Conservation (phyloP, 1,140 invertebrate species). For the Drosophila novamexicana region DNA sequence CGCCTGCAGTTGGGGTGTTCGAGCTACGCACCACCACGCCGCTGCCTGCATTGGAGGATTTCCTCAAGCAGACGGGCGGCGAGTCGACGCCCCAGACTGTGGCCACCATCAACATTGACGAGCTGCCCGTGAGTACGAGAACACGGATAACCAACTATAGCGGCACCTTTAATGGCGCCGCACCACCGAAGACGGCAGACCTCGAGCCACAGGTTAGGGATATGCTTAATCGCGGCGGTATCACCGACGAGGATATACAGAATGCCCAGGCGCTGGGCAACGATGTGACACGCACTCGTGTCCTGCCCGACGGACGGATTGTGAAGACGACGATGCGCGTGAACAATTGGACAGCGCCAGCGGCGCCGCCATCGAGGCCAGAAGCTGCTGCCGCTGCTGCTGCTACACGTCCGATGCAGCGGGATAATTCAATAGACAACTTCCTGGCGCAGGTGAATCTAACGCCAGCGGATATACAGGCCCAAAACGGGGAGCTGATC, state of each 20-base stretch:
- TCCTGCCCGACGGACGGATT: slow-evolving; percentile 37
- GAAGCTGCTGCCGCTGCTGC: no score
- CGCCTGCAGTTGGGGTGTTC: neutral
- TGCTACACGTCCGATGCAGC: neutral
- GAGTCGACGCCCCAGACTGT: neutral
- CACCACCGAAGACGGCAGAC: neutral
- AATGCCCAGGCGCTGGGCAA: slow-evolving; percentile 15
- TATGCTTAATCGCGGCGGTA: slow-evolving; percentile 41
- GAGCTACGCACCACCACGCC: slow-evolving; percentile 4
- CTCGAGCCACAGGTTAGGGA: slow-evolving; percentile 34
- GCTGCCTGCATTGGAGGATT: slow-evolving; percentile 39
- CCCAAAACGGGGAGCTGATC: slow-evolving; percentile 55
- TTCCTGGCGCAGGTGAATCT: slow-evolving; percentile 56
- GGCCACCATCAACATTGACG: neutral
- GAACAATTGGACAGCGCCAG: neutral
- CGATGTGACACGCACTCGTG: slow-evolving; percentile 26
- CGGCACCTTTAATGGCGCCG: slow-evolving; percentile 7
- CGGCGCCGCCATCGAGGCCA: neutral
- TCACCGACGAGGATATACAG: slow-evolving; percentile 48
- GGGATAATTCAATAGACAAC: slow-evolving; percentile 53
- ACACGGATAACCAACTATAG: slow-evolving; percentile 20
- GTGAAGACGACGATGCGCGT: slow-evolving; percentile 38
- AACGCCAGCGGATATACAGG: slow-evolving; percentile 48
- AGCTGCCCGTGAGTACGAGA: slow-evolving; percentile 5
- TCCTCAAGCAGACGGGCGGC: slow-evolving; percentile 2